Percentiles rank a stretch among this genome's conserved stretches.
Conservation (phyloP, 2,113 vertebrate genomes). For the Perognathus longimembris region DNA sequence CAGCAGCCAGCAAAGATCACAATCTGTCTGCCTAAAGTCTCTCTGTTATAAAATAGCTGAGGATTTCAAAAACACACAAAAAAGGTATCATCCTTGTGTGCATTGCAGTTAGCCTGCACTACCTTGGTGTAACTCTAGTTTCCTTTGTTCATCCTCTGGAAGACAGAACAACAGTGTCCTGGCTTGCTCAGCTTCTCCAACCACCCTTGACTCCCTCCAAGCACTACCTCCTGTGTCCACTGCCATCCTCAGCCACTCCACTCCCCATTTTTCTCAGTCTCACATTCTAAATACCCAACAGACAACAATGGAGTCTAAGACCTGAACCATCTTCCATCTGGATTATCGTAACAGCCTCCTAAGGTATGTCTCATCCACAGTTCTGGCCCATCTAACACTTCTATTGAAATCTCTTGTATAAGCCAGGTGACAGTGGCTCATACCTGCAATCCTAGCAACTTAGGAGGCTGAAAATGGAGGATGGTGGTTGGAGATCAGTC, state of each 20-base stretch:
- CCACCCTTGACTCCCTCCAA: neutral
- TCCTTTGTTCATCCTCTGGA: neutral
- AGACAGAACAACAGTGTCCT: neutral
- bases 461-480: too few relatives aligned
- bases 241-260: neutral
- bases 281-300: neutral
- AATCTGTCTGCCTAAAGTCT: conserved; percentile 71
- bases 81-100: neutral
- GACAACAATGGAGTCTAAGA: too few relatives aligned
- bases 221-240: neutral
- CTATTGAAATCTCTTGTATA: neutral
- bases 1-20: conserved; percentile 72
- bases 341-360: neutral
- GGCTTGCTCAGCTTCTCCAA: neutral
- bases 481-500: too few relatives aligned
- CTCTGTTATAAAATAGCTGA: conserved; percentile 63
- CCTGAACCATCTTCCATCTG: neutral
- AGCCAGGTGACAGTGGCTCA: too few relatives aligned
- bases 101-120: neutral
- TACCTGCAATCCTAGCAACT: too few relatives aligned
- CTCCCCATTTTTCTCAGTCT: neutral
- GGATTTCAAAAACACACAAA: conserved; percentile 53
- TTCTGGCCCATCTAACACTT: neutral
- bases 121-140: neutral
- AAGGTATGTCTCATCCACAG: neutral